Evolutionary conservation across 2,888 invertebrate species (phyloP).

Genomic region (Epistrophe eligans): DNA sequence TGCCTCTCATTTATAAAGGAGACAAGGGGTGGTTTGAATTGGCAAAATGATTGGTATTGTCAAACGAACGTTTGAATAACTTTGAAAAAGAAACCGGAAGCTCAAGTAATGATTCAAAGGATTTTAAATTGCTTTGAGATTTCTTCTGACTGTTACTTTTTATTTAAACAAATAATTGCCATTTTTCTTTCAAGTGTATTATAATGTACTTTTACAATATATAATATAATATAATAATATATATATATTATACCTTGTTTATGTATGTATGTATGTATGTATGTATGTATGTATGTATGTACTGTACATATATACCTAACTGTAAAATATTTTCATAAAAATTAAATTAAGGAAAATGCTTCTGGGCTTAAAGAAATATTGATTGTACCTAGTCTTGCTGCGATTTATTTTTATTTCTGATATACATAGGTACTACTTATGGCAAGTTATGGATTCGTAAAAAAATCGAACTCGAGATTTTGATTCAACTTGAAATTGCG

Average conservation of each 20-base stretch:
- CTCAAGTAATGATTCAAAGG: slow-evolving; percentile 82
- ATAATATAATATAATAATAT: too few relatives aligned
- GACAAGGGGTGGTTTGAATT: slow-evolving; percentile 59
- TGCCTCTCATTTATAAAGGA: slow-evolving; percentile 37
- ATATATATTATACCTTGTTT: too few relatives aligned
- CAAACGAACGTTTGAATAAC: slow-evolving; percentile 67
- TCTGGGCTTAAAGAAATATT: not conserved
- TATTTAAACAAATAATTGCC: slow-evolving; percentile 13
- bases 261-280: too few relatives aligned
- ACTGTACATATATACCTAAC: not conserved
- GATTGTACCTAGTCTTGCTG: too few relatives aligned
- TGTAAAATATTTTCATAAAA: not conserved
- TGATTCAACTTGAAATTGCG: too few relatives aligned
- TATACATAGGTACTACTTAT: too few relatives aligned
- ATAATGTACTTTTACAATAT: not conserved
- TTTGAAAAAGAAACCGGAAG: slow-evolving; percentile 78
- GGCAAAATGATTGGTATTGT: slow-evolving; percentile 66
- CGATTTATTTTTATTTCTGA: too few relatives aligned
- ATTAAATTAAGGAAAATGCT: not conserved
- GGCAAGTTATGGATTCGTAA: too few relatives aligned
- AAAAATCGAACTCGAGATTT: too few relatives aligned
- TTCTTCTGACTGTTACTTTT: slow-evolving; percentile 75
- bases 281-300: not conserved
- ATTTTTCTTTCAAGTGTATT: not conserved
- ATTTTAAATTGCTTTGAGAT: slow-evolving; percentile 80